phyloP scores from a whole-genome alignment of 2,888 invertebrate species.

The Darwinula stevensoni region DNA sequence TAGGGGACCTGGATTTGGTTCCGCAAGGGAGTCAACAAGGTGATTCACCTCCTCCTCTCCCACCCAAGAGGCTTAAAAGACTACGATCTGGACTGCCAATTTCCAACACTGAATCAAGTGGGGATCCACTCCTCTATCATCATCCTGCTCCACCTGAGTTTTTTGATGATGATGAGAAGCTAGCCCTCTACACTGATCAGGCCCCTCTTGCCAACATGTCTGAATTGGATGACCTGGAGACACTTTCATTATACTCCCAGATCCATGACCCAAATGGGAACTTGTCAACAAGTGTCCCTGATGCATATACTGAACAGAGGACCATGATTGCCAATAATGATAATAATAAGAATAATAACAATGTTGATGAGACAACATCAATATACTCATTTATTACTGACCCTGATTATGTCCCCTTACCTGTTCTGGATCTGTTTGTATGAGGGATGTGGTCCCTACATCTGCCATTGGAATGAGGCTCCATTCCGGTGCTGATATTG shows the following conservation, averaged over 20 bases:
- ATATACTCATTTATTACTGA: too few relatives aligned
- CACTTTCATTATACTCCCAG: background rate
- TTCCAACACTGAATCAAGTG: background rate
- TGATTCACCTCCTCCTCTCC: background rate
- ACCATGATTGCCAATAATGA: background rate
- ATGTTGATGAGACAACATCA: too few relatives aligned
- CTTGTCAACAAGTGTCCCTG: background rate
- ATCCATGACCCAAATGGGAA: background rate
- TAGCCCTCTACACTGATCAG: background rate
- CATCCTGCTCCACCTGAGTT: background rate
- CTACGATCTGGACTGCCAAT: too few relatives aligned
- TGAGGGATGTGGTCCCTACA: too few relatives aligned
- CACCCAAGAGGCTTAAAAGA: background rate
- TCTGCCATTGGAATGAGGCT: too few relatives aligned
- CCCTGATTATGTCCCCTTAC: constrained; percentile 1
- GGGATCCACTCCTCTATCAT: background rate
- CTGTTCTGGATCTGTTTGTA: background rate
- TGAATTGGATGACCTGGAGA: background rate
- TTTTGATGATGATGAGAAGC: background rate
- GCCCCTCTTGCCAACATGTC: background rate
- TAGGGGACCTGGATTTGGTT: background rate
- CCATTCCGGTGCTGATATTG: too few relatives aligned
- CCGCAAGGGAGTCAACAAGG: background rate
- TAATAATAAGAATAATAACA: background rate
- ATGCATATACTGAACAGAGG: background rate